Conservation (phyloP, 2,888 invertebrate genomes). For the Stenolophus ochropezus region DNA sequence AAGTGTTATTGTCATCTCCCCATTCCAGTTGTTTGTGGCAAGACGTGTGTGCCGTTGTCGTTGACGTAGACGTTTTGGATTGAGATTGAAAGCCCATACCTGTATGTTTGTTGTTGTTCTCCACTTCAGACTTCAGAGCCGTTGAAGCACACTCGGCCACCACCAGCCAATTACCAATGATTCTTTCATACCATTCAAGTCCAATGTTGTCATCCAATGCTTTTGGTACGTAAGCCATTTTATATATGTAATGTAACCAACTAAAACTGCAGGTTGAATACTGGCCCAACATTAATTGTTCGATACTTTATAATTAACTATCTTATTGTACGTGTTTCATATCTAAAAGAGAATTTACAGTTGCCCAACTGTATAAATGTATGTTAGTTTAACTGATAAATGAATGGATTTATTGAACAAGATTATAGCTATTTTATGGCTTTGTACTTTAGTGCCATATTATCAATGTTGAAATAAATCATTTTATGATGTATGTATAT, state of each 20-base stretch:
- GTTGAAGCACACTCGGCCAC: constrained; percentile 38
- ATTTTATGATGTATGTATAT: constrained; percentile 37
- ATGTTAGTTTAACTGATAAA: constrained; percentile 44
- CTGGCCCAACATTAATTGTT: neutral
- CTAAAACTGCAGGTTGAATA: neutral
- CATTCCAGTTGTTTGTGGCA: constrained; percentile 4
- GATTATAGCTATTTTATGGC: constrained; percentile 52
- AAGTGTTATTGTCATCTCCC: constrained; percentile 58
- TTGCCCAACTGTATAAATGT: constrained; percentile 48
- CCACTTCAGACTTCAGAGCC: neutral
- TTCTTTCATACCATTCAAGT: constrained; percentile 2
- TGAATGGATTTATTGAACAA: constrained; percentile 8
- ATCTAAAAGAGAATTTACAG: constrained; percentile 50
- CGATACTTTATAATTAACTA: neutral
- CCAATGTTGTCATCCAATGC: constrained; percentile 15
- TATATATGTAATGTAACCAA: constrained; percentile 3
- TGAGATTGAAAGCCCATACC: constrained; percentile 14
- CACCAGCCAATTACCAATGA: constrained; percentile 34
- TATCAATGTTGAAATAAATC: constrained; percentile 44
- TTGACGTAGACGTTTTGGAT: constrained; percentile 1
- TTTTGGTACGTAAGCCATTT: constrained; percentile 30
- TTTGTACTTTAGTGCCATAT: constrained; percentile 59
- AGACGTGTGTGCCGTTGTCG: too few species aligned
- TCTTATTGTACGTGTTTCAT: constrained; percentile 46
- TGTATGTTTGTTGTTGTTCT: constrained; percentile 21